phyloP scores from a whole-genome alignment of 2,113 vertebrate species.

The Phainopepla nitens region DNA sequence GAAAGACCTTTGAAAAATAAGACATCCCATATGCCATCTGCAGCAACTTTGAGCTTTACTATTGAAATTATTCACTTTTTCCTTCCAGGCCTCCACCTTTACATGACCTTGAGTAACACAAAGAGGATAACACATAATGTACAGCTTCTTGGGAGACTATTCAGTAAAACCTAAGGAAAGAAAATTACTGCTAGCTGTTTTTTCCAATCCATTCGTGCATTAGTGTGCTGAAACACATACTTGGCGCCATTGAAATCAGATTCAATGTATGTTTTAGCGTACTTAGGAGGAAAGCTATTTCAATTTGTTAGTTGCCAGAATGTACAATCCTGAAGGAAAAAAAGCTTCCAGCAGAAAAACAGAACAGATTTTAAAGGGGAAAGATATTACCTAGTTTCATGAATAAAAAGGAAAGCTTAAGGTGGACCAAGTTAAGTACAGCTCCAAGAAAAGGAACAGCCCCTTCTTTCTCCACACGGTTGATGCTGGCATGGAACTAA shows the following conservation, averaged over 20 bases:
- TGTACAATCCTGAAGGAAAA: slow-evolving; percentile 40
- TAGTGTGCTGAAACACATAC: slow-evolving; percentile 52
- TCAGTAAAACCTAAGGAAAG: slow-evolving; percentile 44
- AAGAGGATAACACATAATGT: background rate
- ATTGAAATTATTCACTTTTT: slow-evolving; percentile 4
- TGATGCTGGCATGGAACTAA: background rate
- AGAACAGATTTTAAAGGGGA: slow-evolving; percentile 17
- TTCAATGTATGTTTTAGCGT: slow-evolving; percentile 54
- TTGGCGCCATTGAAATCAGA: slow-evolving; percentile 38
- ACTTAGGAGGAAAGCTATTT: slow-evolving; percentile 58
- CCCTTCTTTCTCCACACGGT: background rate
- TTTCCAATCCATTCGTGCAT: slow-evolving; percentile 43
- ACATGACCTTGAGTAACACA: slow-evolving; percentile 34
- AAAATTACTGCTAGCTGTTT: slow-evolving; percentile 56
- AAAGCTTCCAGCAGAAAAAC: slow-evolving; percentile 25
- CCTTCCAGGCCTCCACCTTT: slow-evolving; percentile 26
- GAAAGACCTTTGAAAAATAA: slow-evolving; percentile 61
- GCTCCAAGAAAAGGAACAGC: background rate
- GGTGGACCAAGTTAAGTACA: background rate
- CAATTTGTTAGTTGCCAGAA: slow-evolving; percentile 65
- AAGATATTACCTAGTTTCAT: background rate
- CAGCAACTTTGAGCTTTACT: background rate
- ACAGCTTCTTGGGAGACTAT: background rate
- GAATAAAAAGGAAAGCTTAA: background rate
- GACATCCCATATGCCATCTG: slow-evolving; percentile 30